A percentile compares a stretch with the other conserved stretches of the same genome.
These are phyloP conservation scores for Mimumesa dahlbomi DNA, from an alignment of 2,888 invertebrate species.

Conservation along the genomic window DNA sequence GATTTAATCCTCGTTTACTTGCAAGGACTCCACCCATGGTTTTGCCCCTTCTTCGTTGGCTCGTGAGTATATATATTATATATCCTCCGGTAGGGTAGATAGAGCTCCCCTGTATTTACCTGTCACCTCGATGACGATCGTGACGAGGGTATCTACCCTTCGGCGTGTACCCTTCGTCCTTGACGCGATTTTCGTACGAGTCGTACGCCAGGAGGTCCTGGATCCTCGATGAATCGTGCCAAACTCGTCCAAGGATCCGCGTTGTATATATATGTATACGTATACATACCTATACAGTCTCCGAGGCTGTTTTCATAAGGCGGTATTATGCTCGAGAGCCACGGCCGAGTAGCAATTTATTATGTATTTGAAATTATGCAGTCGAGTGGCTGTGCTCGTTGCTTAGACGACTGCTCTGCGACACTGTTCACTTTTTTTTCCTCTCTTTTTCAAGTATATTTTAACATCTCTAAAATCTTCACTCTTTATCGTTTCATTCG, in stretches of 20 bases:
- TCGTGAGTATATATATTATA: conserved; percentile 52
- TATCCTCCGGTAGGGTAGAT: conserved; percentile 53
- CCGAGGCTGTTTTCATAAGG: conserved; percentile 2
- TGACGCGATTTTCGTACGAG: conserved; percentile 53
- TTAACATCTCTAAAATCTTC: no score
- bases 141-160: conserved; percentile 75
- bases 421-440: no score
- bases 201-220: conserved; percentile 25
- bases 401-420: no score
- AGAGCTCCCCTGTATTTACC: conserved; percentile 70
- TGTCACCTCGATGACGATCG: conserved; percentile 78
- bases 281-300: not conserved
- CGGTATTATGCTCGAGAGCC: conserved; percentile 34
- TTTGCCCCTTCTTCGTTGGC: conserved; percentile 29
- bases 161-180: conserved; percentile 60
- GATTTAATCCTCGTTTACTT: conserved; percentile 72
- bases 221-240: conserved; percentile 44
- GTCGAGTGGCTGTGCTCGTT: conserved; percentile 41
- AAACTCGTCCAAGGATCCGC: conserved; percentile 43
- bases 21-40: conserved; percentile 36
- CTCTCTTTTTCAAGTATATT: no score
- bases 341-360: conserved; percentile 38
- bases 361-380: conserved; percentile 47
- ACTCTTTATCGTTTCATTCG: no score
- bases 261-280: no score